A percentile compares a stretch with the other conserved stretches of the same genome.
Evolutionary conservation across 2,888 invertebrate species (phyloP).

Genomic region (Andrena chrysosceles): DNA sequence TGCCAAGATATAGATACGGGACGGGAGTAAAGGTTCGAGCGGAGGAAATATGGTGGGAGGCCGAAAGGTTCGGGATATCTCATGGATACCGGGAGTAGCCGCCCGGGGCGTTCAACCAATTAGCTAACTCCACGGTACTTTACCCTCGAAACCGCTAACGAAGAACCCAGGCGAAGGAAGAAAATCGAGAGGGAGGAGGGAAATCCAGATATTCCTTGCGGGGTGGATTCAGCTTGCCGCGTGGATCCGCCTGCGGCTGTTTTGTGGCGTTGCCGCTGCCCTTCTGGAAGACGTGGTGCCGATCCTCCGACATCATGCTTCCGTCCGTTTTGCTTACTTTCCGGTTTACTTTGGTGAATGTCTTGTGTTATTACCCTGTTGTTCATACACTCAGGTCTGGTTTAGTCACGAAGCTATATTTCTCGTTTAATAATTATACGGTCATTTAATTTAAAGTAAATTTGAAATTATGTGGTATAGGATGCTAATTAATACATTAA

Average conservation of each 20-base stretch:
- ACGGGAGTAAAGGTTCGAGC: conserved; percentile 37
- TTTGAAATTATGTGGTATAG: too few relatives aligned
- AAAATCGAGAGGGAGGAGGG: conserved; percentile 64
- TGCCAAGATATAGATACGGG: conserved; percentile 63
- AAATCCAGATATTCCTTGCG: conserved; percentile 60
- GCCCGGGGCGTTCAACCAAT: conserved; percentile 82
- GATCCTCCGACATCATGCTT: conserved; percentile 30
- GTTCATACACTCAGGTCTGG: neutral
- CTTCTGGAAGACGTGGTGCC: conserved; percentile 47
- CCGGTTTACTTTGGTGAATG: conserved; percentile 36
- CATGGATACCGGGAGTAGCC: conserved; percentile 75
- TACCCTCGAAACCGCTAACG: conserved; percentile 79
- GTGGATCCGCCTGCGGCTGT: conserved; percentile 57
- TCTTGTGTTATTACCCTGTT: neutral
- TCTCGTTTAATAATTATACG: neutral
- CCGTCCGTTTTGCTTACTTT: conserved; percentile 2
- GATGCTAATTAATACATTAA: too few relatives aligned
- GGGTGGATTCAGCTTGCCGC: conserved; percentile 42
- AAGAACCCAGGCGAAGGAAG: conserved; percentile 75
- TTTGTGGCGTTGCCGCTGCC: conserved; percentile 36
- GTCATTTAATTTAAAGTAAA: too few relatives aligned
- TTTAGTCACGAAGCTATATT: neutral
- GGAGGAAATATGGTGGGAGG: conserved; percentile 52
- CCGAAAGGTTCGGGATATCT: conserved; percentile 69
- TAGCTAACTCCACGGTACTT: conserved; percentile 82